A percentile compares a stretch with the other conserved stretches of the same genome.
phyloP scores from a whole-genome alignment of 2,888 invertebrate genomes.

The Exephanes ischioxanthus region DNA sequence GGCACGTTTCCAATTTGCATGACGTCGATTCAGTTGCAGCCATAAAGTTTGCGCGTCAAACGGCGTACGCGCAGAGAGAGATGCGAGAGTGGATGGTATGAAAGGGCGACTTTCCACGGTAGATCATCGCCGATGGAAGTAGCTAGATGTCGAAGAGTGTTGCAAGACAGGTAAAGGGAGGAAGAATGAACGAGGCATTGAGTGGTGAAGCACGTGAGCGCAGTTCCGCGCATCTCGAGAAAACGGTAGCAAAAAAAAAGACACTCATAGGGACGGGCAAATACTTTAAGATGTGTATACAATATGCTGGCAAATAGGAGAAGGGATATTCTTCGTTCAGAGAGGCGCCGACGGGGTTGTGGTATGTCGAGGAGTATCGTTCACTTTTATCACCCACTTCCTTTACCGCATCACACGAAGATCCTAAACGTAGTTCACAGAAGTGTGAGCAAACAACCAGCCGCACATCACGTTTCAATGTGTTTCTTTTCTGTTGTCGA shows the following conservation, averaged over 20 bases:
- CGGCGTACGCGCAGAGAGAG: neutral
- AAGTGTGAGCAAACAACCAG: conserved; percentile 31
- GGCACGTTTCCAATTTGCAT: conserved; percentile 55
- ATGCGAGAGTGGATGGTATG: neutral
- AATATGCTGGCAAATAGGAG: conserved; percentile 8
- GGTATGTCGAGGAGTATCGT: conserved; percentile 23
- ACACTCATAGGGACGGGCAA: conserved; percentile 1
- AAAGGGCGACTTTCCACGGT: conserved; percentile 22
- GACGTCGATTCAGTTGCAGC: conserved; percentile 45
- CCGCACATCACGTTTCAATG: conserved; percentile 8
- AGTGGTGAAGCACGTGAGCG: conserved; percentile 31
- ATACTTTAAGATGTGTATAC: conserved; percentile 30
- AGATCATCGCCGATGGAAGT: conserved; percentile 23
- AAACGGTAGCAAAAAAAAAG: neutral
- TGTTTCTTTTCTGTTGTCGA: conserved; percentile 5
- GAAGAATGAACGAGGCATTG: conserved; percentile 4
- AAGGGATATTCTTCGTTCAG: conserved; percentile 8
- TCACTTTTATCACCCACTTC: conserved; percentile 33
- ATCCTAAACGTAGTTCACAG: conserved; percentile 7
- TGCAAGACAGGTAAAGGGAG: conserved; percentile 4
- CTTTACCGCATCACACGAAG: conserved; percentile 13
- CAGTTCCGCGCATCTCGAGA: conserved; percentile 21
- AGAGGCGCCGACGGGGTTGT: conserved; percentile 16
- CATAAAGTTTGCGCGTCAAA: conserved; percentile 46
- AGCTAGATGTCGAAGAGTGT: neutral